A percentile compares a stretch with the other conserved stretches of the same genome.
phyloP scores from a whole-genome alignment of 1,140 invertebrate genomes.

The Drosophila sucinea region DNA sequence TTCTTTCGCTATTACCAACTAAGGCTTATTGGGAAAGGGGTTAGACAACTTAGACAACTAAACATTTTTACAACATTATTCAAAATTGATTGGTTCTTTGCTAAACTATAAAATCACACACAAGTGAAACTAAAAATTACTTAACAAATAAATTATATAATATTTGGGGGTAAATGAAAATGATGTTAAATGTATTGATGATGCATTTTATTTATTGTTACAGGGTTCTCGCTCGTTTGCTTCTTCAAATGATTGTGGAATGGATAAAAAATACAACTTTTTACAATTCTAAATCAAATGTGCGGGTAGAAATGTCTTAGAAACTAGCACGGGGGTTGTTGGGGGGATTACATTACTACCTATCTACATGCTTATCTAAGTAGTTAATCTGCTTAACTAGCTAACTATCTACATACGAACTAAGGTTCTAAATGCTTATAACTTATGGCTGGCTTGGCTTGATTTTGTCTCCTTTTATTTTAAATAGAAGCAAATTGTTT shows the following conservation, averaged over 20 bases:
- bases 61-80: slow-evolving; percentile 67
- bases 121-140: slow-evolving; percentile 46
- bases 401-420: slow-evolving; percentile 32
- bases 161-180: background rate
- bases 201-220: slow-evolving; percentile 38
- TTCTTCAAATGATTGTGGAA: slow-evolving; percentile 47
- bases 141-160: slow-evolving; percentile 6
- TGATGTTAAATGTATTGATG: slow-evolving; percentile 9
- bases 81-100: slow-evolving; percentile 27
- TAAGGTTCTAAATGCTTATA: slow-evolving; percentile 71
- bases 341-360: slow-evolving; percentile 46
- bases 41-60: slow-evolving; percentile 17
- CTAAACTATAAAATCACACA: slow-evolving; percentile 69
- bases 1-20: slow-evolving; percentile 74
- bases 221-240: slow-evolving; percentile 31
- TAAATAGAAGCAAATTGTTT: slow-evolving; percentile 4
- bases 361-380: slow-evolving; percentile 21
- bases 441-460: slow-evolving; percentile 72
- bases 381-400: slow-evolving; percentile 18
- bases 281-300: slow-evolving; percentile 55
- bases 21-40: slow-evolving; percentile 46
- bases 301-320: slow-evolving; percentile 36
- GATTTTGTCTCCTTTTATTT: slow-evolving; percentile 34
- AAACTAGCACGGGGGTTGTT: slow-evolving; percentile 16
- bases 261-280: slow-evolving; percentile 62